Evolutionary conservation across 2,113 vertebrate genomes (phyloP), one percentile per base, ranked within the genome.

Genomic region (Antechinus flavipes): DNA sequence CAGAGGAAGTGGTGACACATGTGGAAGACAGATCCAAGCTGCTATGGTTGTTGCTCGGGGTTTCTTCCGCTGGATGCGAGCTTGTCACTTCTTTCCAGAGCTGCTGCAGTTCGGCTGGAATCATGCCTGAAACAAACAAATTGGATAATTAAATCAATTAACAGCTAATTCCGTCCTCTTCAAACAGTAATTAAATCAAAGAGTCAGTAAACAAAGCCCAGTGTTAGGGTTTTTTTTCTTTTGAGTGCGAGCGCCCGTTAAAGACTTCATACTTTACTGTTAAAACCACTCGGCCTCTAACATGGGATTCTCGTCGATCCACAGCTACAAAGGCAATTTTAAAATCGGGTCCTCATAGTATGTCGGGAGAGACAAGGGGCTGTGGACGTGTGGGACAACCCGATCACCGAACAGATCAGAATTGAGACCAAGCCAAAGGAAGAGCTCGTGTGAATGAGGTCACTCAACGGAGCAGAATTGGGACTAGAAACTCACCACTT

Each of bases 61-160:
- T 98, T 98, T 99, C 99, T 98, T 99, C 99, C 93, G 99, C 99
- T 93, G 99, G 98, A 95, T 99, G 99, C 58, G 98, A 98, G 93
- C 99, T 98, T 95, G 99, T 99, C 98, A 99, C 99, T 99, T 99
- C 99, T 98, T 99, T 99, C 99, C 99, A 99, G 98, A 99, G 99
- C 98, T 99, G 99, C 99, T 99, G 99, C 98, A 99, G 99, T 98
- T 99, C 99, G 94, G 99, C 98, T 99, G 99, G 99, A 99, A 99
- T 99, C 99, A 99, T 99, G 99, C 99, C 99, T 99, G 99, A 99
- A 99, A 99, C 99, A 99, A 99, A 99, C 99, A 99, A 99, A 99
- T 99, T 99, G 99, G 99, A 99, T 99, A 99, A 99, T 99, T 99
- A 99, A 99, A 99, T 99, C 99, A 99, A 99, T 99, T 99, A 99